Evolutionary conservation across 2,113 vertebrate genomes (phyloP).

Genomic region (Callipepla californica): DNA sequence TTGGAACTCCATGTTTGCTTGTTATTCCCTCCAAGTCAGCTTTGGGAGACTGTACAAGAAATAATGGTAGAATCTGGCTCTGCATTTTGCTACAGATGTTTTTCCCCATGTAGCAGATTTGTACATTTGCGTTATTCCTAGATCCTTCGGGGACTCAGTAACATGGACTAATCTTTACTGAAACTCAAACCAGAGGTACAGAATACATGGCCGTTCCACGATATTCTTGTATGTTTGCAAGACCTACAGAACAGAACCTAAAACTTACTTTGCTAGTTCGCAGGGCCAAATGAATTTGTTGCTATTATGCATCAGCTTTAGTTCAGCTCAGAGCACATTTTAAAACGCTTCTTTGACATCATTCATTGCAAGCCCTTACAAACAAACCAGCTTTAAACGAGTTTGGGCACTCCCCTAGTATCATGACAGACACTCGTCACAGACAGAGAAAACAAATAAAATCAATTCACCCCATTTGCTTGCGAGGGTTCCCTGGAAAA

Average conservation of each 20-base stretch:
- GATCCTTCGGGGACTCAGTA: fast-evolving
- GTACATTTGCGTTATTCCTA: background rate
- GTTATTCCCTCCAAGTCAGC: background rate
- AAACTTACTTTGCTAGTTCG: background rate
- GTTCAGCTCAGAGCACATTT: background rate
- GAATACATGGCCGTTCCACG: background rate
- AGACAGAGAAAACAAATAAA: background rate
- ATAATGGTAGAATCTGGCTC: background rate
- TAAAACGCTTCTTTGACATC: background rate
- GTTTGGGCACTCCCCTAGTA: background rate
- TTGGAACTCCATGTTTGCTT: background rate
- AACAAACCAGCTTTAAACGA: background rate
- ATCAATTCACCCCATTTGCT: background rate
- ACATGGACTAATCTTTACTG: background rate
- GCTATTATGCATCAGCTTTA: background rate
- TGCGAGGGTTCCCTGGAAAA: background rate
- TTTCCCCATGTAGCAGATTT: background rate
- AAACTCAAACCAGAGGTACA: background rate
- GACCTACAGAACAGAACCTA: background rate
- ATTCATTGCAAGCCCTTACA: background rate
- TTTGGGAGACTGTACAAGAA: background rate
- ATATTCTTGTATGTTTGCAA: background rate
- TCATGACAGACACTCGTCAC: background rate
- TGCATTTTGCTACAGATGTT: background rate
- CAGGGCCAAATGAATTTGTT: background rate